Conservation (phyloP, 2,797 vertebrate genomes). For the Hypotaenidia okinawae region DNA sequence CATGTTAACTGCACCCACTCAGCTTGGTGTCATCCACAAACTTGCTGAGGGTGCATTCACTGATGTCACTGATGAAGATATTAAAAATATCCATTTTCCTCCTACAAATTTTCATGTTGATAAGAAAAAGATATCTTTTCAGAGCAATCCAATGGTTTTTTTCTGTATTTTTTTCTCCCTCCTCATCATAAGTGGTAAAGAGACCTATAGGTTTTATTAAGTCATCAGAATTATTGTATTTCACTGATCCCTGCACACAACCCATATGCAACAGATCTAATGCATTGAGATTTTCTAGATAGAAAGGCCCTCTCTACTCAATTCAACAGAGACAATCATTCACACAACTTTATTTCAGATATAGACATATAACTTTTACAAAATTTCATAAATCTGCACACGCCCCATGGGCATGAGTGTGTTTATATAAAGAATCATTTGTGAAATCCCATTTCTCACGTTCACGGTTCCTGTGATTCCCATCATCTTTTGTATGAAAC, state of each 20-base stretch:
- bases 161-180: not conserved
- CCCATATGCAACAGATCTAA: not conserved
- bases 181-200: not conserved
- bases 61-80: too few species aligned
- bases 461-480: not conserved
- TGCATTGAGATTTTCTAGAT: not conserved
- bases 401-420: fast-evolving
- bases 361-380: not conserved
- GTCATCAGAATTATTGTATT: not conserved
- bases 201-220: not conserved
- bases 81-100: not conserved
- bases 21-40: too few species aligned
- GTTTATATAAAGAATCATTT: not conserved
- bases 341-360: not conserved
- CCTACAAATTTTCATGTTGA: not conserved
- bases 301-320: not conserved
- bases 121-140: not conserved
- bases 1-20: too few species aligned
- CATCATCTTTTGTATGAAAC: not conserved
- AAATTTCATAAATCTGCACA: not conserved
- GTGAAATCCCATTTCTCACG: not conserved
- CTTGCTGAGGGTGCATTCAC: too few species aligned
- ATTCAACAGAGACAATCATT: not conserved
- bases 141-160: not conserved
- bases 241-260: not conserved